A percentile compares a stretch with the other conserved stretches of the same genome.
phyloP scores from a whole-genome alignment of 2,797 vertebrate species.

The Sebastes diploproa region DNA sequence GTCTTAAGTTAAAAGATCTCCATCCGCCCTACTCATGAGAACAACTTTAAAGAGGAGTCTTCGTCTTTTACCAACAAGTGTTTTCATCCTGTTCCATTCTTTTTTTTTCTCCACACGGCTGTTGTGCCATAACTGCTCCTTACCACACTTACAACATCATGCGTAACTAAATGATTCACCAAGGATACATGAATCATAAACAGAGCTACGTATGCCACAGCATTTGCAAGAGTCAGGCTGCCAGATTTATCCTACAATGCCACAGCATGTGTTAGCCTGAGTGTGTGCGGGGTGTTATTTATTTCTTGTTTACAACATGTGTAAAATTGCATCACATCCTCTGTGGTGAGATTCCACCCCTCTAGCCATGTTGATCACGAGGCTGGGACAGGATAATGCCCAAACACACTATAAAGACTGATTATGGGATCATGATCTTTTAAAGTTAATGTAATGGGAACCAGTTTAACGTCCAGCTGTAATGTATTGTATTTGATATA shows the following conservation, averaged over 20 bases:
- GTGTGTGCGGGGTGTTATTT: background rate
- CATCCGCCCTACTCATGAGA: constrained; percentile 34
- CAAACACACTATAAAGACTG: background rate
- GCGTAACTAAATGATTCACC: background rate
- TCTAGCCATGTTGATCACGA: background rate
- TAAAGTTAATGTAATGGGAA: background rate
- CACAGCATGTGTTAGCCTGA: background rate
- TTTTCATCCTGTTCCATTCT: background rate
- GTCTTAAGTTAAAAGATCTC: constrained; percentile 28
- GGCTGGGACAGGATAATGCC: background rate
- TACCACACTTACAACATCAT: background rate
- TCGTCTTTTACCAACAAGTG: background rate
- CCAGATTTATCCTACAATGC: background rate
- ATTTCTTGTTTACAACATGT: background rate
- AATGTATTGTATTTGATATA: background rate
- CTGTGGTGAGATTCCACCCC: background rate
- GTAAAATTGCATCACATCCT: constrained; percentile 18
- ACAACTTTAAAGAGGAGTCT: constrained; percentile 26
- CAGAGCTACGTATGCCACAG: background rate
- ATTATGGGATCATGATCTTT: background rate
- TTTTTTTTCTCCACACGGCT: background rate
- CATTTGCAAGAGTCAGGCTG: background rate
- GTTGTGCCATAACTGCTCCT: background rate
- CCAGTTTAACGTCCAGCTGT: background rate
- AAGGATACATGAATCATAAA: constrained; percentile 1